phyloP scores from a whole-genome alignment of 2,797 vertebrate genomes.

The Fundulus diaphanus region DNA sequence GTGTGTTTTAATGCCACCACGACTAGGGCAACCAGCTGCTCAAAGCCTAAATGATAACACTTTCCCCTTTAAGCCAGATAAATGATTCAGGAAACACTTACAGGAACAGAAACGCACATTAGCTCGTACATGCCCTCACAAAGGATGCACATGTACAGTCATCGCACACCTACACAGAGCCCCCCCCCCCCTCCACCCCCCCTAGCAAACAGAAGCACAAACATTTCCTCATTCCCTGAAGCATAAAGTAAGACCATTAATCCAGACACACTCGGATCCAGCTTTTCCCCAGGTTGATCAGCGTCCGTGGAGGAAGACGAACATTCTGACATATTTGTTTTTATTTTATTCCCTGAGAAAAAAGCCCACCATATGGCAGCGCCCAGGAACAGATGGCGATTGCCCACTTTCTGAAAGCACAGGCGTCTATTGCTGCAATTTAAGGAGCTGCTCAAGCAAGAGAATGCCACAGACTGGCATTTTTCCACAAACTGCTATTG shows the following conservation, averaged over 20 bases:
- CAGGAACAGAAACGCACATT: conserved; percentile 58
- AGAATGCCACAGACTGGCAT: conserved; percentile 80
- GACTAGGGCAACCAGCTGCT: conserved; percentile 61
- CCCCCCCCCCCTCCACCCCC: too few relatives aligned
- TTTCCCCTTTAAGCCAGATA: conserved; percentile 60
- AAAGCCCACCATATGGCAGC: conserved; percentile 88
- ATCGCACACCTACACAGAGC: conserved; percentile 29
- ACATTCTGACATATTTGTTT: conserved; percentile 91
- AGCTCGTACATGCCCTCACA: conserved; percentile 45
- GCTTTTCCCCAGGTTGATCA: conserved; percentile 84
- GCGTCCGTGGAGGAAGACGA: conserved; percentile 84
- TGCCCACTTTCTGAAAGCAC: conserved; percentile 84
- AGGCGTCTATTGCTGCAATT: conserved; percentile 82
- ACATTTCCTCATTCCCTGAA: conserved; percentile 63
- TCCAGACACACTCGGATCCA: conserved; percentile 80
- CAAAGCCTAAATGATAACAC: conserved; percentile 44
- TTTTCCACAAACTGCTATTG: conserved; percentile 81
- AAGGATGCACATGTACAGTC: conserved; percentile 18
- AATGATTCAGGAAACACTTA: conserved; percentile 66
- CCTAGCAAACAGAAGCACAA: conserved; percentile 35
- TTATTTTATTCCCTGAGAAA: conserved; percentile 86
- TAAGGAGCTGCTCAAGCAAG: conserved; percentile 82
- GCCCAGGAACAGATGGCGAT: conserved; percentile 87
- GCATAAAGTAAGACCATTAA: conserved; percentile 79
- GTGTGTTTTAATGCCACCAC: conserved; percentile 66